Percentiles rank a stretch among this genome's conserved stretches.
Conservation (phyloP, 2,113 vertebrate genomes). For the Mohoua ochrocephala region DNA sequence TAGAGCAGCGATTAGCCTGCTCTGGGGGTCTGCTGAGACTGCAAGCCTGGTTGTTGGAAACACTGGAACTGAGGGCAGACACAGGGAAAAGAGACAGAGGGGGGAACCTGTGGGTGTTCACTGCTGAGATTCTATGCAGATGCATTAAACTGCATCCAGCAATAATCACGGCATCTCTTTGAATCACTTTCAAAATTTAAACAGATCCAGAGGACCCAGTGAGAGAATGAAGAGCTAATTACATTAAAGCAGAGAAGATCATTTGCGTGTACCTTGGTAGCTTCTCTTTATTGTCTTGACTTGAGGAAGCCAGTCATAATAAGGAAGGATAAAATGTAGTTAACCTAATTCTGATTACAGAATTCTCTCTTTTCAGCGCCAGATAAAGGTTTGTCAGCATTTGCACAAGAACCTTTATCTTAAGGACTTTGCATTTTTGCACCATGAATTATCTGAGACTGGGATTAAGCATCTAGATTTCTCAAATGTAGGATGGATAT, state of each 20-base stretch:
- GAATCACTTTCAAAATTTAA: slow-evolving; percentile 62
- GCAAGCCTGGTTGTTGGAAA: neutral
- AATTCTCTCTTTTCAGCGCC: neutral
- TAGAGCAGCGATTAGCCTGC: neutral
- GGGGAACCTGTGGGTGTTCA: slow-evolving; percentile 3
- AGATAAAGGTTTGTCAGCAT: neutral
- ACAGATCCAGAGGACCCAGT: slow-evolving; percentile 29
- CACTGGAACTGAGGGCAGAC: slow-evolving; percentile 37
- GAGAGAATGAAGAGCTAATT: slow-evolving; percentile 61
- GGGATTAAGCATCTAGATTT: neutral
- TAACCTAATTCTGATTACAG: neutral
- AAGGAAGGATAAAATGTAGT: slow-evolving; percentile 7
- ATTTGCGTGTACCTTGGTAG: slow-evolving; percentile 28
- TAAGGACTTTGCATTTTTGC: neutral
- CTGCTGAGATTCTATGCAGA: slow-evolving; percentile 5
- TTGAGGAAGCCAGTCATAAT: neutral
- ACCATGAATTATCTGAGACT: neutral
- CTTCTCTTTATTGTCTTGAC: slow-evolving; percentile 30
- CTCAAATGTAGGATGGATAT: neutral
- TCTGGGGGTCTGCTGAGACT: neutral
- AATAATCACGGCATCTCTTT: slow-evolving; percentile 62
- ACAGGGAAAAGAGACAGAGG: neutral
- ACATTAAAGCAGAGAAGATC: slow-evolving; percentile 56
- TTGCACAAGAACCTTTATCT: neutral
- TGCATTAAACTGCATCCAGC: slow-evolving; percentile 22